Percentiles rank a stretch among this genome's conserved stretches.
These are phyloP conservation scores for Drosophila diplacantha DNA, from an alignment of 2,888 invertebrate species.

Conservation along the genomic window DNA sequence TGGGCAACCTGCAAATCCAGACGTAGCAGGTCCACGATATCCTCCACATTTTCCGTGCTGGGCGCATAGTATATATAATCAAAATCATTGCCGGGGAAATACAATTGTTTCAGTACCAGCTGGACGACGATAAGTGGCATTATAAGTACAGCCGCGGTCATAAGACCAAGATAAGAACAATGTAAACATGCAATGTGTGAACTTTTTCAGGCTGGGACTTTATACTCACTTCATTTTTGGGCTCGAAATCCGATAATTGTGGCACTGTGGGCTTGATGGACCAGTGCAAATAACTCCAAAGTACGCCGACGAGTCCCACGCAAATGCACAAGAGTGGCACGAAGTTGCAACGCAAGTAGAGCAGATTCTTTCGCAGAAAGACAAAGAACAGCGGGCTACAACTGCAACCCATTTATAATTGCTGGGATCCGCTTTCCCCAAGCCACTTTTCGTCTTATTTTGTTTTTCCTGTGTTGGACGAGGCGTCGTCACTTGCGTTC, in stretches of 20 bases:
- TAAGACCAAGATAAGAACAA: not conserved
- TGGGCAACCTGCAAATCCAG: constrained; percentile 54
- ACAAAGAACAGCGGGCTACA: constrained; percentile 52
- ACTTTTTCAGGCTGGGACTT: not conserved
- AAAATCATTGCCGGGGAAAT: constrained; percentile 62
- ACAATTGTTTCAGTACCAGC: constrained; percentile 53
- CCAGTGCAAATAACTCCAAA: constrained; percentile 55
- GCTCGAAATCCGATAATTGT: constrained; percentile 34
- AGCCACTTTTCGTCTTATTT: not conserved
- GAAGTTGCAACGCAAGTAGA: constrained; percentile 60
- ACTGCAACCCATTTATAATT: constrained; percentile 39
- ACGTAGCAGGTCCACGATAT: constrained; percentile 67
- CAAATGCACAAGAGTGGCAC: constrained; percentile 49
- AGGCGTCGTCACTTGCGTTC: constrained; percentile 7
- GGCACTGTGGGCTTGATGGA: constrained; percentile 20
- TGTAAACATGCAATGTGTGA: not conserved
- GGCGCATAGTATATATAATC: constrained; percentile 72
- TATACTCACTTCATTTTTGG: constrained; percentile 51
- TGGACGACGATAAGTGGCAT: constrained; percentile 22
- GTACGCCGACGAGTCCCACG: constrained; percentile 42
- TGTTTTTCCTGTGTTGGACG: not conserved
- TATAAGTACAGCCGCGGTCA: not conserved
- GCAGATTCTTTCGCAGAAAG: constrained; percentile 70
- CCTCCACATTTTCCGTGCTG: constrained; percentile 40
- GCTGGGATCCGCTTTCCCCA: not conserved